Percentiles rank a stretch among this genome's conserved stretches.
These are phyloP conservation scores for Neodontobutis hainanensis DNA, from an alignment of 2,113 vertebrate species.

Conservation along the genomic window DNA sequence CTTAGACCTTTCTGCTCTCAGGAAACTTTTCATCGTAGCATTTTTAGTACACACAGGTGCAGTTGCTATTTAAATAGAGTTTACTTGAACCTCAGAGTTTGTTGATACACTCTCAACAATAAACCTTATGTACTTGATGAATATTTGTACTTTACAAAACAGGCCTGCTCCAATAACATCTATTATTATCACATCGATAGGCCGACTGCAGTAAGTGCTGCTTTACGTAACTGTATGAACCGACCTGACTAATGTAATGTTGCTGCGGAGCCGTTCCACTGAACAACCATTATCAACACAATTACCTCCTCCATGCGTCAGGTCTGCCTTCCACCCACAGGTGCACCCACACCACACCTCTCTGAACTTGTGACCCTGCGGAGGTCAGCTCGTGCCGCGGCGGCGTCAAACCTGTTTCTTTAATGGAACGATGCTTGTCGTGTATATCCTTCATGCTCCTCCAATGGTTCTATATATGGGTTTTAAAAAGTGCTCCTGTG, in stretches of 20 bases:
- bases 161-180: background rate
- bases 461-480: constrained; percentile 18
- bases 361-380: constrained; percentile 40
- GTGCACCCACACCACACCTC: constrained; percentile 44
- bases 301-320: constrained; percentile 56
- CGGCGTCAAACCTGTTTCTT: constrained; percentile 9
- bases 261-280: constrained; percentile 52
- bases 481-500: constrained; percentile 34
- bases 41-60: too few relatives aligned
- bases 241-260: constrained; percentile 63
- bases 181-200: constrained; percentile 22
- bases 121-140: too few relatives aligned
- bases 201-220: constrained; percentile 11
- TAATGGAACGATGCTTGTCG: constrained; percentile 19
- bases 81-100: background rate
- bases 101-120: background rate
- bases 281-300: constrained; percentile 56
- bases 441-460: constrained; percentile 1
- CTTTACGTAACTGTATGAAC: constrained; percentile 65
- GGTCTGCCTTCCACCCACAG: constrained; percentile 51
- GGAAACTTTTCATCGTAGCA: too few relatives aligned
- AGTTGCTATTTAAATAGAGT: too few relatives aligned
- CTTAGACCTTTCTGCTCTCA: too few relatives aligned
- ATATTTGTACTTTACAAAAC: background rate
- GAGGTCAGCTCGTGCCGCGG: constrained; percentile 40